phyloP scores from a whole-genome alignment of 2,888 invertebrate species.

The Heliconius cydno region DNA sequence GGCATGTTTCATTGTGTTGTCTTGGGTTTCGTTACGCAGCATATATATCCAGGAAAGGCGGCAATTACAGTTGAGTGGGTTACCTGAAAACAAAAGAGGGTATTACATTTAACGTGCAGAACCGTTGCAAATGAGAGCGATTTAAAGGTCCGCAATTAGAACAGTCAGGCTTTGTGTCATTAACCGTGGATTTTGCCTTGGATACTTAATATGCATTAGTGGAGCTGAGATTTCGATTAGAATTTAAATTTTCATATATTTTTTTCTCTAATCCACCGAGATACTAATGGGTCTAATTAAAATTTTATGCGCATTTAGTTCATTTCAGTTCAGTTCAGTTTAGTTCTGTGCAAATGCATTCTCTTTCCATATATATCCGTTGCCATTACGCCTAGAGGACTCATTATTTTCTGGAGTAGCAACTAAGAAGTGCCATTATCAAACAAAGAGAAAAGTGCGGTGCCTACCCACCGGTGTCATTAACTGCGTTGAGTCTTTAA shows the following conservation, averaged over 20 bases:
- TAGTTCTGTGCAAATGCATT: conserved; percentile 44
- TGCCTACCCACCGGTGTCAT: conserved; percentile 39
- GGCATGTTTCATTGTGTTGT: conserved; percentile 85
- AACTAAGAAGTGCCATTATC: conserved; percentile 40
- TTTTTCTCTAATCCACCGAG: conserved; percentile 46
- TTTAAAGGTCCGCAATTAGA: conserved; percentile 39
- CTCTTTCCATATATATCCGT: conserved; percentile 44
- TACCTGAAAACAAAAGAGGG: conserved; percentile 83
- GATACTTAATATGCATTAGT: conserved; percentile 44
- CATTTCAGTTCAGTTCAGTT: conserved; percentile 19
- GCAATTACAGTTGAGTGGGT: conserved; percentile 92
- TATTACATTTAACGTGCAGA: conserved; percentile 37
- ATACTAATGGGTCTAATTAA: conserved; percentile 48
- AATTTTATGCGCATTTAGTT: conserved; percentile 47
- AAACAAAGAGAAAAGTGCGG: conserved; percentile 44
- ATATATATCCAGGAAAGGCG: conserved; percentile 91
- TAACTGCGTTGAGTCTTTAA: conserved; percentile 38
- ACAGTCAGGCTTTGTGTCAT: conserved; percentile 39
- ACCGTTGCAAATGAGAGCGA: conserved; percentile 43
- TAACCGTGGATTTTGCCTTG: conserved; percentile 38
- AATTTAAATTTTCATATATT: conserved; percentile 46
- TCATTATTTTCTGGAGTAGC: conserved; percentile 42
- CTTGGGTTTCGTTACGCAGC: conserved; percentile 89
- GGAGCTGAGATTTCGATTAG: conserved; percentile 39
- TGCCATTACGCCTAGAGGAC: conserved; percentile 46